Percentiles rank a stretch among this genome's conserved stretches.
phyloP scores from a whole-genome alignment of 2,888 invertebrate genomes.

The Plagiodera versicolora region DNA sequence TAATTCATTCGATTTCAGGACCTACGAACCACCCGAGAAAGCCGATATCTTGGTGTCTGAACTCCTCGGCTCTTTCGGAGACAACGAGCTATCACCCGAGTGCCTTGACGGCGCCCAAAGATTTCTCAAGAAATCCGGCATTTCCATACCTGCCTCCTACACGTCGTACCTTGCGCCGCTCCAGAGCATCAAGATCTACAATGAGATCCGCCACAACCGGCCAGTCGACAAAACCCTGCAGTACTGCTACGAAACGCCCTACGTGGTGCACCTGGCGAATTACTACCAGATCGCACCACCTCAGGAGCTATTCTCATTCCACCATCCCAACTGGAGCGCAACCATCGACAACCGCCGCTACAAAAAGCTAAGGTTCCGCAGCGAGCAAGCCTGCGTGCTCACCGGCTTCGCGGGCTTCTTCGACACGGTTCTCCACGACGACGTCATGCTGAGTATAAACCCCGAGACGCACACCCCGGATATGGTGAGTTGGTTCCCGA shows the following conservation, averaged over 20 bases:
- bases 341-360: conserved; percentile 73
- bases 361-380: conserved; percentile 67
- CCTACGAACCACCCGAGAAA: conserved; percentile 76
- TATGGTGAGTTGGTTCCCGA: conserved; percentile 99
- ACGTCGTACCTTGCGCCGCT: conserved; percentile 90
- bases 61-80: conserved; percentile 84
- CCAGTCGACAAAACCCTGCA: conserved; percentile 59
- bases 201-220: conserved; percentile 65
- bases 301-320: conserved; percentile 79
- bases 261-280: conserved; percentile 91
- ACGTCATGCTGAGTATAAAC: conserved; percentile 84
- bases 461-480: conserved; percentile 86
- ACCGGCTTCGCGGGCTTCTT: conserved; percentile 98
- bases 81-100: conserved; percentile 98
- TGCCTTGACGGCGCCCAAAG: conserved; percentile 93
- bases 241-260: conserved; percentile 76
- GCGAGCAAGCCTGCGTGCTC: conserved; percentile 75
- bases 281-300: conserved; percentile 76
- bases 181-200: conserved; percentile 86
- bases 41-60: conserved; percentile 97
- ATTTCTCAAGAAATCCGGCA: conserved; percentile 82
- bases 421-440: conserved; percentile 79
- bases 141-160: conserved; percentile 89
- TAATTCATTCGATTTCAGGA: conserved; percentile 33
- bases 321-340: conserved; percentile 81